phyloP scores from a whole-genome alignment of 2,888 invertebrate species.

The Drosophila emarginata region DNA sequence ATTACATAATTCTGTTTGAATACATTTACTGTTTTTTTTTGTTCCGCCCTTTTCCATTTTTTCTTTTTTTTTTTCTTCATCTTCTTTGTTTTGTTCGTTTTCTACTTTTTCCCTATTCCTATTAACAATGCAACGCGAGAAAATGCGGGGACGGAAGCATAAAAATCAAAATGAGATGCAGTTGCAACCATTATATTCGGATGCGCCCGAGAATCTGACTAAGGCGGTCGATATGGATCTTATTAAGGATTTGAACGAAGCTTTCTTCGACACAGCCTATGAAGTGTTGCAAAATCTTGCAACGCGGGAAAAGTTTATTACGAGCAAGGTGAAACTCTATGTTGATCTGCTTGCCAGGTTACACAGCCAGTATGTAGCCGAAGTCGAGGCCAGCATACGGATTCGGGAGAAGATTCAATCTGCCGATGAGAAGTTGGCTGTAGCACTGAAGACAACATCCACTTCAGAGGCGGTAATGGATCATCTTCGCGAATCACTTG shows the following conservation, averaged over 20 bases:
- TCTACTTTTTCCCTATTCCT: not conserved
- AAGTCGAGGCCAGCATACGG: conserved; percentile 46
- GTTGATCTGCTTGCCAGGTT: conserved; percentile 69
- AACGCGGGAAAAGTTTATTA: conserved; percentile 56
- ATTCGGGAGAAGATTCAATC: conserved; percentile 53
- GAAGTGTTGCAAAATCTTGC: conserved; percentile 63
- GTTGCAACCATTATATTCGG: not conserved
- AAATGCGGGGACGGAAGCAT: conserved; percentile 3
- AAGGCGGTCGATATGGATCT: conserved; percentile 72
- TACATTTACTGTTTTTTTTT: conserved; percentile 11
- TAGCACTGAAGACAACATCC: conserved; percentile 73
- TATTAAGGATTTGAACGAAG: conserved; percentile 65
- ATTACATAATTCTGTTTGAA: conserved; percentile 19
- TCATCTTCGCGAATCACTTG: conserved; percentile 57
- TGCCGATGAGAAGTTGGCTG: conserved; percentile 70
- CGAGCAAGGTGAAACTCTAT: conserved; percentile 69
- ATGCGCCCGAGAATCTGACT: conserved; percentile 28
- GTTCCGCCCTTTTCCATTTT: not conserved
- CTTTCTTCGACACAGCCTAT: conserved; percentile 65
- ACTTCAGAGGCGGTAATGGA: conserved; percentile 70
- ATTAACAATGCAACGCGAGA: not conserved
- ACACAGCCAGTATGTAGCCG: conserved; percentile 64
- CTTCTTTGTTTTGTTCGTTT: not conserved
- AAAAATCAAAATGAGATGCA: rapidly evolving
- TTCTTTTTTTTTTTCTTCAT: not conserved